phyloP scores from a whole-genome alignment of 2,888 invertebrate species.

The Copidosoma aretas region DNA sequence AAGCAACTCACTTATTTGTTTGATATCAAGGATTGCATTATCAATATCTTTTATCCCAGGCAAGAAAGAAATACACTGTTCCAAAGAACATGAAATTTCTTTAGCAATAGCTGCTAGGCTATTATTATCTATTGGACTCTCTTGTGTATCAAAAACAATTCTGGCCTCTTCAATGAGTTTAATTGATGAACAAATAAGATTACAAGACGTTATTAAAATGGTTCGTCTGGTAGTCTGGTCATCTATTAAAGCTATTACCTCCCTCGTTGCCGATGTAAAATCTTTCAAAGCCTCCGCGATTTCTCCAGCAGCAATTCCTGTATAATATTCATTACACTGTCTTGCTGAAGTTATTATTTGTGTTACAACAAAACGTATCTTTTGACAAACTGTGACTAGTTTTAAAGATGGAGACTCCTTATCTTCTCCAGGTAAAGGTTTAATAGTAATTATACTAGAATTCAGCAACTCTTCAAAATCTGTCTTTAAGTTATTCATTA shows the following conservation, averaged over 20 bases:
- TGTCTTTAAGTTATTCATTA: constrained; percentile 78
- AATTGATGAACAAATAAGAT: constrained; percentile 80
- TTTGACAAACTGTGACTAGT: constrained; percentile 72
- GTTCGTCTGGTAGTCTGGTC: constrained; percentile 67
- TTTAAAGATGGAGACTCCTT: constrained; percentile 68
- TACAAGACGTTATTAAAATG: constrained; percentile 75
- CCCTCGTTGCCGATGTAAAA: constrained; percentile 77
- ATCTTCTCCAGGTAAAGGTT: constrained; percentile 86
- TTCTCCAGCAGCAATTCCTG: constrained; percentile 81
- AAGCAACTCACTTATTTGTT: constrained; percentile 76
- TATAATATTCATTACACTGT: constrained; percentile 80
- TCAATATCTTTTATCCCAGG: constrained; percentile 96
- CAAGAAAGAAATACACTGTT: constrained; percentile 80
- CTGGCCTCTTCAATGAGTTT: constrained; percentile 83
- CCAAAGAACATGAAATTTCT: constrained; percentile 70
- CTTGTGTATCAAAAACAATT: constrained; percentile 73
- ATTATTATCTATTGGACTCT: constrained; percentile 65
- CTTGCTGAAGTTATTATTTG: constrained; percentile 86
- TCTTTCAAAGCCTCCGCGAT: constrained; percentile 79
- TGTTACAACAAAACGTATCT: constrained; percentile 83
- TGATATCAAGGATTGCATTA: constrained; percentile 82
- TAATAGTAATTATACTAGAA: constrained; percentile 75
- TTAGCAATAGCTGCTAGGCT: constrained; percentile 78
- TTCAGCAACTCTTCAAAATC: constrained; percentile 83
- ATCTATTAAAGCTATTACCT: constrained; percentile 76